These are phyloP conservation scores for Lethenteron camtschaticum DNA, from an alignment of 2,113 vertebrate genomes.

Conservation along the genomic window DNA sequence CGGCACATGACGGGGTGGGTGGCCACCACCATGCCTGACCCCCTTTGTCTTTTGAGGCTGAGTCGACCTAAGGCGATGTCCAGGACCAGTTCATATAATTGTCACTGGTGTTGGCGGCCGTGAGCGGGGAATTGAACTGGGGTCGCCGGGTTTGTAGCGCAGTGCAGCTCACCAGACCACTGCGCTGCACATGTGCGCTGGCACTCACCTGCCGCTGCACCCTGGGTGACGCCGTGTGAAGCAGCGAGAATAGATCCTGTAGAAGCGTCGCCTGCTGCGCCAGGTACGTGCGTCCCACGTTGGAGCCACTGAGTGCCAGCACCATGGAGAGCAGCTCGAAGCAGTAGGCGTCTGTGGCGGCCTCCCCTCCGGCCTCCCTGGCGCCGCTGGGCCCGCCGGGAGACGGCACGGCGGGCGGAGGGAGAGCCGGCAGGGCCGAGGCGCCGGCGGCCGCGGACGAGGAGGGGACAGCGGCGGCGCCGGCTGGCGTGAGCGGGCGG, in stretches of 20 bases:
- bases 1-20: too few relatives aligned
- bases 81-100: too few relatives aligned
- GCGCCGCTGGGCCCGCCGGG: too few relatives aligned
- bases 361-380: background rate
- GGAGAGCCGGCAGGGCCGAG: background rate
- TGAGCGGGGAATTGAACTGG: too few relatives aligned
- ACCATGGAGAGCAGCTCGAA: conserved; percentile 97
- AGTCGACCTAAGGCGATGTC: too few relatives aligned
- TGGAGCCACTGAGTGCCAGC: conserved; percentile 75
- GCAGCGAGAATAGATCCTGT: conserved; percentile 81
- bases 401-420: background rate
- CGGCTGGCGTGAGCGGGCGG: conserved; percentile 77
- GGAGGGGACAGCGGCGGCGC: conserved; percentile 56
- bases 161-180: background rate
- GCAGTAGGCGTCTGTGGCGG: conserved; percentile 58
- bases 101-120: too few relatives aligned
- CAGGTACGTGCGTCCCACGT: conserved; percentile 79
- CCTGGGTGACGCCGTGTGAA: conserved; percentile 83
- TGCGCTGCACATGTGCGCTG: background rate
- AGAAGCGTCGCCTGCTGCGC: conserved; percentile 88
- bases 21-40: too few relatives aligned
- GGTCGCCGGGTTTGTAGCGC: too few relatives aligned
- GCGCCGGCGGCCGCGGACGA: conserved; percentile 46
- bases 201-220: conserved; percentile 77
- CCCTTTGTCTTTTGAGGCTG: too few relatives aligned